These are phyloP conservation scores for Corbicula japonica DNA, from an alignment of 2,888 invertebrate genomes.

Conservation along the genomic window DNA sequence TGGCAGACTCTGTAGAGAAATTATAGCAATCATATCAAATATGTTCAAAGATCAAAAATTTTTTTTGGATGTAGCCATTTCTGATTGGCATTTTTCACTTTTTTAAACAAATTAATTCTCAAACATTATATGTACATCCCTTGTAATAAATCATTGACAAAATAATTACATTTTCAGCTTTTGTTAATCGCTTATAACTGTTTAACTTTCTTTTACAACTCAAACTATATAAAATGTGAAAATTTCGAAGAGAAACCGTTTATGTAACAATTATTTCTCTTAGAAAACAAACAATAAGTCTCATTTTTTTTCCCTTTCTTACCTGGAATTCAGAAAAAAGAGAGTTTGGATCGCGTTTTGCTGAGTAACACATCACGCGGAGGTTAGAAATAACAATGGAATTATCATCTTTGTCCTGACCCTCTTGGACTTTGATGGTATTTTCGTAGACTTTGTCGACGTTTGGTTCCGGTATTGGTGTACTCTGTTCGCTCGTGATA, in stretches of 20 bases:
- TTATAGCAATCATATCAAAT: too few species aligned
- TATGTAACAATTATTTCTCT: not conserved
- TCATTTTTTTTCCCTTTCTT: not conserved
- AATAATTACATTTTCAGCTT: not conserved
- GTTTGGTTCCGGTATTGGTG: too few species aligned
- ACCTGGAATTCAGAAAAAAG: conserved; percentile 8
- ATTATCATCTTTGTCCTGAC: too few species aligned
- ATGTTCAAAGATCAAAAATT: not conserved
- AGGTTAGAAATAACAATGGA: not conserved
- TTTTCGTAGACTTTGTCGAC: too few species aligned
- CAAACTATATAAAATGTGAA: not conserved
- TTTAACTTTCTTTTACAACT: not conserved
- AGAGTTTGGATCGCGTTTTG: not conserved
- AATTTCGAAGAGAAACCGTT: not conserved
- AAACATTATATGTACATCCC: not conserved
- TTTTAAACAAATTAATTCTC: not conserved
- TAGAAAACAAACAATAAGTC: not conserved
- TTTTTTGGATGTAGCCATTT: not conserved
- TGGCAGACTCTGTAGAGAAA: conserved; percentile 20
- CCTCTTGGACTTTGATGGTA: too few species aligned
- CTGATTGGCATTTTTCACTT: not conserved
- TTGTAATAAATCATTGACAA: not conserved
- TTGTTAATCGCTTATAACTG: not conserved
- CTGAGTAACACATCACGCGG: not conserved
- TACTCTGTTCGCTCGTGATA: too few species aligned